Evolutionary conservation across 92 coral and sea anemone genomes (phyloP).

Genomic region (Phenganax subtilis): DNA sequence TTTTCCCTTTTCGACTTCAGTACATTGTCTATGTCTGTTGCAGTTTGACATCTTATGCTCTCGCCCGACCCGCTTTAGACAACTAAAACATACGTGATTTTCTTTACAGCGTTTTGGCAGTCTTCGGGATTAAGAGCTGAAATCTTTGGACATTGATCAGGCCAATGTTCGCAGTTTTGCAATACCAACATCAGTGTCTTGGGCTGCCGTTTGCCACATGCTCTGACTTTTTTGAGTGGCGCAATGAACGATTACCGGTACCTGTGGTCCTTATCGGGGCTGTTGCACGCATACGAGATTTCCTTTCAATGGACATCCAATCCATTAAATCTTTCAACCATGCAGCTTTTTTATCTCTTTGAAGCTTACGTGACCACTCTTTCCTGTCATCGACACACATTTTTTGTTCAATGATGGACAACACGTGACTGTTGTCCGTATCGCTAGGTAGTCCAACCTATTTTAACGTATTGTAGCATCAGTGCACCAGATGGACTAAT

Average conservation of each 20-base stretch:
- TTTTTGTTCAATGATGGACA: constrained; percentile 49
- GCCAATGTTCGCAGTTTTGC: constrained; percentile 60
- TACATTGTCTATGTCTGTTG: constrained; percentile 44
- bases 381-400: constrained; percentile 50
- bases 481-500: constrained; percentile 43
- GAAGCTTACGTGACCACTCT: constrained; percentile 47
- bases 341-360: constrained; percentile 43
- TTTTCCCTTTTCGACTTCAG: constrained; percentile 39
- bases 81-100: constrained; percentile 57
- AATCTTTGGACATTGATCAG: constrained; percentile 58
- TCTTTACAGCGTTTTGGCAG: constrained; percentile 41
- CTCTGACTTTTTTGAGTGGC: not conserved
- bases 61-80: constrained; percentile 47
- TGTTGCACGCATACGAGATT: constrained; percentile 5
- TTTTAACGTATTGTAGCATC: not conserved
- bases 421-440: constrained; percentile 51
- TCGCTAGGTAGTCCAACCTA: constrained; percentile 38
- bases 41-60: constrained; percentile 46
- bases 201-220: not conserved
- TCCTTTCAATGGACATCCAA: constrained; percentile 54
- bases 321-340: constrained; percentile 46
- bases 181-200: constrained; percentile 55
- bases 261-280: constrained; percentile 33
- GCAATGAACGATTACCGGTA: constrained; percentile 19
- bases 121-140: constrained; percentile 47